These are phyloP conservation scores for Ophiodon elongatus DNA, from an alignment of 2,113 vertebrate genomes.

Conservation along the genomic window DNA sequence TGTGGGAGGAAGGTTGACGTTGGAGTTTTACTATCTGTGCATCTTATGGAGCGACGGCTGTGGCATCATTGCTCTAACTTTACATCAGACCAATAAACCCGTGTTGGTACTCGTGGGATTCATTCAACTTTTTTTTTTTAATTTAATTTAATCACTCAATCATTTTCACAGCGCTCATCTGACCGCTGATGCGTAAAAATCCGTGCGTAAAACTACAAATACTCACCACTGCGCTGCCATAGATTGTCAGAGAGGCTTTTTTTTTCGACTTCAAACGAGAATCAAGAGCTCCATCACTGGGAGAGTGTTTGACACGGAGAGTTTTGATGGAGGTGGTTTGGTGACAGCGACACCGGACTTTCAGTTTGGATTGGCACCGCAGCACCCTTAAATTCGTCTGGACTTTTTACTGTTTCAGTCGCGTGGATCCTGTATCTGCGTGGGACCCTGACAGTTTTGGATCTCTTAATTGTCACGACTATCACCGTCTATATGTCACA, in stretches of 20 bases:
- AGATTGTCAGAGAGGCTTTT: conserved; percentile 39
- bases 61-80: conserved; percentile 31
- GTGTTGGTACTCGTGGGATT: conserved; percentile 9
- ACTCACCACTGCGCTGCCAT: conserved; percentile 2
- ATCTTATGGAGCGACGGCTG: conserved; percentile 44
- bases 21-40: conserved; percentile 65
- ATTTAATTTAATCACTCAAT: not conserved
- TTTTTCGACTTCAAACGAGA: conserved; percentile 37
- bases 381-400: conserved; percentile 37
- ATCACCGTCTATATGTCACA: conserved; percentile 49
- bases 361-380: conserved; percentile 59
- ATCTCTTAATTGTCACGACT: conserved; percentile 61
- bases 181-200: conserved; percentile 52
- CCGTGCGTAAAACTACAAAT: conserved; percentile 60
- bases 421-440: conserved; percentile 48
- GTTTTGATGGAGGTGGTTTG: conserved; percentile 52
- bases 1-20: conserved; percentile 79
- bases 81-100: conserved; percentile 15
- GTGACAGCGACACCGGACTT: conserved; percentile 60
- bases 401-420: conserved; percentile 15
- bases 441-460: conserved; percentile 58
- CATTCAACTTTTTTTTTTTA: conserved; percentile 11
- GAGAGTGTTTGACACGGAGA: conserved; percentile 50
- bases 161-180: conserved; percentile 5
- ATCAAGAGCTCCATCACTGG: conserved; percentile 17